phyloP scores from a whole-genome alignment of 2,797 vertebrate species.

The Falco rusticolus region DNA sequence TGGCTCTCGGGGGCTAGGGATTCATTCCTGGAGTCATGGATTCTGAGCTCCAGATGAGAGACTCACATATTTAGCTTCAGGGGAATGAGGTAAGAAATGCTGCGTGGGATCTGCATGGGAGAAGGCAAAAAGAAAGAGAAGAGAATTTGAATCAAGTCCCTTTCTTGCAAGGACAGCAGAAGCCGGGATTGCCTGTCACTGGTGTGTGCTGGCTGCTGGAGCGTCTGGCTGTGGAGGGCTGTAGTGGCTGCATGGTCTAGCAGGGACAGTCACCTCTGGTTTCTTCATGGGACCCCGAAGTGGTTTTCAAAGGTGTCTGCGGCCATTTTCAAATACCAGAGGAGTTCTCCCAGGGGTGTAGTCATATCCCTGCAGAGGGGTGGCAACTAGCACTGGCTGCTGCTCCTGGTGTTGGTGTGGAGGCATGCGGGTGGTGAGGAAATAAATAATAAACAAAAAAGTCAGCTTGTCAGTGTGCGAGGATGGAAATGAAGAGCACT shows the following conservation, averaged over 20 bases:
- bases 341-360: neutral
- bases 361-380: neutral
- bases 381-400: neutral
- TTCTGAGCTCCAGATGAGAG: neutral
- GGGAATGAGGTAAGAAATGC: neutral
- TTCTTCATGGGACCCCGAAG: neutral
- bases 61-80: neutral
- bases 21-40: neutral
- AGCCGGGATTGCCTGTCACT: neutral
- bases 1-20: neutral
- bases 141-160: neutral
- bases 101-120: neutral
- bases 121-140: neutral
- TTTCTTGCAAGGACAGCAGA: neutral
- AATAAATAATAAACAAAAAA: conserved; percentile 66
- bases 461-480: conserved; percentile 56
- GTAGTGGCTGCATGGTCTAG: neutral
- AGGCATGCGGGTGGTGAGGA: conserved; percentile 1
- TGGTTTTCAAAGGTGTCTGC: neutral
- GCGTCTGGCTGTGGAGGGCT: neutral
- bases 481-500: conserved; percentile 67
- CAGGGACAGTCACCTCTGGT: neutral
- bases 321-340: neutral
- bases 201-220: neutral
- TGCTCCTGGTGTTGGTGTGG: neutral